Evolutionary conservation across 30 jellyfish, hydroid and myxozoan genomes (phyloP), one percentile per base, ranked within the genome.

Genomic region (Chrysaora quinquecirrha): DNA sequence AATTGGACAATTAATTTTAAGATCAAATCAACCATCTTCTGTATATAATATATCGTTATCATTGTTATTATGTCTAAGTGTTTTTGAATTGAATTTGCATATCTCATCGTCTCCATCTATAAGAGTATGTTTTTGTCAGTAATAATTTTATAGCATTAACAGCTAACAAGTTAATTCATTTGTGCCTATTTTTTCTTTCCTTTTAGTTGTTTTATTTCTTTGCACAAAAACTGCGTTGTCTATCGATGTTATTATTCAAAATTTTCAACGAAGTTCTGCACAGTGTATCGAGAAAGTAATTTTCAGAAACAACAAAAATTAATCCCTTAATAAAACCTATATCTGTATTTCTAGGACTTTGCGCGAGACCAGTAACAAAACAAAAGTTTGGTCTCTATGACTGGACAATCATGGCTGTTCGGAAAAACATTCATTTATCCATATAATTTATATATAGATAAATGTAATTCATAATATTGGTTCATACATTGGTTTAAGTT

Each of bases 1-100:
- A 80, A 22, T 27, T 68, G 72, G 90, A 80, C 49, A 80, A 80
- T 30, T 52, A 52, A 19, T 52, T 52, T 10, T 43, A 6, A 6
- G 58, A 9, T 6, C 16, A 16, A 43, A 43, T 43, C 16, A 6
- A 16, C 9, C 12, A 9, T 9, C 16, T 9, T 43, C 9, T 16
- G 16, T 43, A 43, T 16, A 43, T 43, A 16, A 43, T 6, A 43
- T n/a, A n/a, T n/a, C n/a, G n/a, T n/a, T n/a, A n/a, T n/a, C n/a
- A n/a, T 43, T 43, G 58, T 6, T 43, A 43, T 43, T 43, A 43
- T 43, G 16, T 43, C 58, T 43, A 9, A 16, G 9, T 43, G 58
- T 9, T 6, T 43, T 43, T 9, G 58, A 43, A 6, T 43, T 43
- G 16, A 9, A 16, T 43, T 43, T 9, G 9, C 16, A 16, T 43